Evolutionary conservation across 2,797 vertebrate species (phyloP).

Genomic region (Gymnothorax reevesii): DNA sequence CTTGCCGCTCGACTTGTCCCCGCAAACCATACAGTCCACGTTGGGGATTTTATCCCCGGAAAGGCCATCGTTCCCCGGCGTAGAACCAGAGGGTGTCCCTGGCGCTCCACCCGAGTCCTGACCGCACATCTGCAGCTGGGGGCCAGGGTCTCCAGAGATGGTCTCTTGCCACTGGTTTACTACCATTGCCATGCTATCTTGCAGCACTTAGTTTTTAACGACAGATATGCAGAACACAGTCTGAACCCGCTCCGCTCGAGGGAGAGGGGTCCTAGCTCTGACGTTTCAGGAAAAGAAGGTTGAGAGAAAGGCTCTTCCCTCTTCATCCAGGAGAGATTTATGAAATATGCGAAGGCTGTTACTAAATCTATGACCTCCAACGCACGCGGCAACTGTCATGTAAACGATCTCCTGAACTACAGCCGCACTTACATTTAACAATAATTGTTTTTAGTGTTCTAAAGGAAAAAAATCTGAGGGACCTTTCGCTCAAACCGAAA

Average conservation of each 20-base stretch:
- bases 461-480: not conserved
- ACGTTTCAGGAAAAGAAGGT: conserved; percentile 52
- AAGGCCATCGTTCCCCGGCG: conserved; percentile 73
- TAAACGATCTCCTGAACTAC: conserved; percentile 25
- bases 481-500: not conserved
- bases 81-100: conserved; percentile 75
- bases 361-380: not conserved
- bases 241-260: conserved; percentile 47
- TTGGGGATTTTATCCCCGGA: conserved; percentile 80
- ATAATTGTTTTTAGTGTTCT: not conserved
- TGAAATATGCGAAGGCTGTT: not conserved
- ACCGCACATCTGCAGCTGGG: conserved; percentile 78
- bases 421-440: not conserved
- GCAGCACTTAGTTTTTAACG: conserved; percentile 57
- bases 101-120: conserved; percentile 77
- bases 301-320: conserved; percentile 47
- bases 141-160: conserved; percentile 77
- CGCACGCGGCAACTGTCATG: conserved; percentile 56
- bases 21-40: conserved; percentile 86
- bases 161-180: conserved; percentile 89
- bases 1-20: conserved; percentile 86
- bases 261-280: conserved; percentile 59
- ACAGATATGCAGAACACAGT: conserved; percentile 50
- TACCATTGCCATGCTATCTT: conserved; percentile 86
- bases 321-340: conserved; percentile 47